A percentile compares a stretch with the other conserved stretches of the same genome.
These are phyloP conservation scores for Cremastinae sp. DNA, from an alignment of 2,888 invertebrate genomes.

Conservation along the genomic window DNA sequence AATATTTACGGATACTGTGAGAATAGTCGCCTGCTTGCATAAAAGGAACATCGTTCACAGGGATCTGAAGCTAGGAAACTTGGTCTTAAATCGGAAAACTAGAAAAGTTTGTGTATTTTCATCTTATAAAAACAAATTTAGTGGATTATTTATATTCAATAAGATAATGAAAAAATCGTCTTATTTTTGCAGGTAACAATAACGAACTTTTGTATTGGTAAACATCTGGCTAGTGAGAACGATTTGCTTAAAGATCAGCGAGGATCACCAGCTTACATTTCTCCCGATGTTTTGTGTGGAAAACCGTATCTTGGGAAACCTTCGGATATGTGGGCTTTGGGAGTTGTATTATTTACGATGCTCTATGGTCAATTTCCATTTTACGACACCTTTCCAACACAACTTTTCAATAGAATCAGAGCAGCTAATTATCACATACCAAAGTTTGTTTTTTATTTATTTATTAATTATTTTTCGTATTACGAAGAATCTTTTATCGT, in stretches of 20 bases:
- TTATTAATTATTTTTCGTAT: background rate
- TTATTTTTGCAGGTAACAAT: slow-evolving; percentile 81
- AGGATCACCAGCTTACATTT: slow-evolving; percentile 91
- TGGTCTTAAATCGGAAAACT: slow-evolving; percentile 87
- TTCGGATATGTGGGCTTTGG: slow-evolving; percentile 92
- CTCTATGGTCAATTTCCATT: slow-evolving; percentile 91
- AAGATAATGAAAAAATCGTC: background rate
- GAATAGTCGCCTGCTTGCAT: slow-evolving; percentile 88
- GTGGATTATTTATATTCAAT: background rate
- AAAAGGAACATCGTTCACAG: slow-evolving; percentile 89
- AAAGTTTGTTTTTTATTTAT: slow-evolving; percentile 81
- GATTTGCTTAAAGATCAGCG: slow-evolving; percentile 88
- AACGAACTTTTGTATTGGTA: slow-evolving; percentile 89
- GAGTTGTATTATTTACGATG: slow-evolving; percentile 90
- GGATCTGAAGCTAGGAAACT: slow-evolving; percentile 89
- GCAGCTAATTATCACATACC: slow-evolving; percentile 88
- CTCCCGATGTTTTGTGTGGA: slow-evolving; percentile 89
- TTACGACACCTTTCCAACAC: slow-evolving; percentile 87
- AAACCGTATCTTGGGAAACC: slow-evolving; percentile 90
- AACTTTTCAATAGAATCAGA: slow-evolving; percentile 88
- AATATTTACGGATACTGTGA: slow-evolving; percentile 88
- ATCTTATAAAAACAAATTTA: background rate
- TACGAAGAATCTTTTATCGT: background rate
- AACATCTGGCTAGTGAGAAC: slow-evolving; percentile 87
- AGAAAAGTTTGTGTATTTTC: slow-evolving; percentile 76